Base-by-base conservation (phyloP, 2,797 vertebrate species). In the Psittacula derbiana region DNA sequence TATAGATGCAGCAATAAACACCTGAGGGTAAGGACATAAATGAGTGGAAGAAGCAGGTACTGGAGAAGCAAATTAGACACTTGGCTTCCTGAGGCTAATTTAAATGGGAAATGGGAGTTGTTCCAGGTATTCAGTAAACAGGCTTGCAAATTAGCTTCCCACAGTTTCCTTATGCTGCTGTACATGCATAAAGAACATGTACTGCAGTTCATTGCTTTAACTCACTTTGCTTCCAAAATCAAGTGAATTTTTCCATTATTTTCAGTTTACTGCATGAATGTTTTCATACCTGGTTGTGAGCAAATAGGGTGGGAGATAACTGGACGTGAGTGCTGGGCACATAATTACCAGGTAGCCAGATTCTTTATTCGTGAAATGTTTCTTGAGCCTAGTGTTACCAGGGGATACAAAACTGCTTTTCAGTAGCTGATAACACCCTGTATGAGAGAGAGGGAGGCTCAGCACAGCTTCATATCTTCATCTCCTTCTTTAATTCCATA, bases 81-180 rank as follows among this genome's bases (percentile, higher is more conserved):
- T 95, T 93, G 78, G 93, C 93, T 96, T 97, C 97, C 94, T 81
- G 91, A 88, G 95, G 95, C 89, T 95, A 95, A 97, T 93, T 96
- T 97, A 95, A 97, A 96, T 91, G 95, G 96, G 96, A 96, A 96
- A 95, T 93, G 93, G 96, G 94, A 97, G 95, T 96, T 95, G 93
- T 96, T 97, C 97, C 95, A 96, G 96, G 95, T 96, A 93, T 94
- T 96, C 97, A 94, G 92, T 91, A 95, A 96, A 97, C 96, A 96
- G 93, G 75, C 92, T 97, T 96, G 95, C 93, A 97, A 95, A 97
- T 97, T 97, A 96, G 93, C 96, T 96, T 96, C 96, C 97, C 93
- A 96, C 92, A 93, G 95, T 92, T 96, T 95, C 96, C 95, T 97
- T 96, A 94, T 95, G 95, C 92, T 95, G 86, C 87, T 90, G 83